Conservation (phyloP, 2,113 vertebrate species). For the Alligator mississippiensis region DNA sequence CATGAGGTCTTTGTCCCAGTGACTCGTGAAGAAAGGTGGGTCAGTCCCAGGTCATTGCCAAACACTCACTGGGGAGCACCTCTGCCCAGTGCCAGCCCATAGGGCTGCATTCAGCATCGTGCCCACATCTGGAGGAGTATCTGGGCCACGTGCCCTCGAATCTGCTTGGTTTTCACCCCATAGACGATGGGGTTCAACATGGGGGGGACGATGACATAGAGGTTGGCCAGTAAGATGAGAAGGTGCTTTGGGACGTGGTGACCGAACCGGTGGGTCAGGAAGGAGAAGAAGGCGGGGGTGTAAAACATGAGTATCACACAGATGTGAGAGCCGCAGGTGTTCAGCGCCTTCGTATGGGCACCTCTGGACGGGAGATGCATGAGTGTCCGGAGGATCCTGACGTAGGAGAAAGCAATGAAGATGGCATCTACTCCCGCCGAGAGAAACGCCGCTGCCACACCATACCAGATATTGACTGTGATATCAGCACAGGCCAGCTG, state of each 20-base stretch:
- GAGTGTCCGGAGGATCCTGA: slow-evolving; percentile 40
- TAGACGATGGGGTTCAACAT: background rate
- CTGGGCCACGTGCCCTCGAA: background rate
- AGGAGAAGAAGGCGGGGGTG: background rate
- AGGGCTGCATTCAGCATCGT: accelerated
- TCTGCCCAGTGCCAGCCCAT: background rate
- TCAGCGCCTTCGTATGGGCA: slow-evolving; percentile 27
- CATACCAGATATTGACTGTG: slow-evolving; percentile 22
- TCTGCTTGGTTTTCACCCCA: background rate
- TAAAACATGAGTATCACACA: slow-evolving; percentile 54
- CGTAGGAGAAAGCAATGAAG: slow-evolving; percentile 47
- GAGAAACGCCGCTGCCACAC: slow-evolving; percentile 34
- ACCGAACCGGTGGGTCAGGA: accelerated
- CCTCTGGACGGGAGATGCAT: background rate
- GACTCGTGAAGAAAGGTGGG: background rate
- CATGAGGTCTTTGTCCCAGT: background rate
- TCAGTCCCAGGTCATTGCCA: background rate
- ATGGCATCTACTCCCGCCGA: slow-evolving; percentile 31
- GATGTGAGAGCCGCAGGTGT: slow-evolving; percentile 49
- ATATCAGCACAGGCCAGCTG: slow-evolving; percentile 43
- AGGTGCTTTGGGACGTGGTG: accelerated
- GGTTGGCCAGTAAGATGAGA: background rate
- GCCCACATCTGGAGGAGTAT: background rate
- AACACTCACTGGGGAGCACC: accelerated
- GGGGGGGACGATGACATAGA: accelerated